Evolutionary conservation across 2,797 vertebrate species (phyloP).

Genomic region (Sebastes itinus): DNA sequence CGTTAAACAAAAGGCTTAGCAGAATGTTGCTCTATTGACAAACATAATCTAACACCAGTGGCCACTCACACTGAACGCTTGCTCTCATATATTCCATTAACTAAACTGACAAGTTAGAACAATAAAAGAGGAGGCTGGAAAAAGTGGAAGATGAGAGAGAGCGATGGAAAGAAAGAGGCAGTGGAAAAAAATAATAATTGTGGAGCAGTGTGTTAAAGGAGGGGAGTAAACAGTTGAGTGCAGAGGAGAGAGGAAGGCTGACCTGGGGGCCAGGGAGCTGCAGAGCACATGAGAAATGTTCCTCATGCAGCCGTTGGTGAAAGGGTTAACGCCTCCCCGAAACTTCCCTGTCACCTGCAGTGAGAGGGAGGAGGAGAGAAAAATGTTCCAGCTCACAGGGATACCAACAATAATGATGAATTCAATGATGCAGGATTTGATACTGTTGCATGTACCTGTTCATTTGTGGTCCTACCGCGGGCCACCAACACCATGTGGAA

Average conservation of each 20-base stretch:
- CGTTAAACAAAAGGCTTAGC: not conserved
- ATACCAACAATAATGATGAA: not conserved
- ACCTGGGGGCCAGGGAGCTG: conserved; percentile 97
- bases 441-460: conserved; percentile 85
- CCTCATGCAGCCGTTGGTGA: conserved; percentile 93
- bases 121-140: conserved; percentile 19
- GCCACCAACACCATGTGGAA: conserved; percentile 97
- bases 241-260: conserved; percentile 1
- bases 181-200: conserved; percentile 20
- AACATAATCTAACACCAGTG: not conserved
- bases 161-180: conserved; percentile 31
- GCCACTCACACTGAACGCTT: not conserved
- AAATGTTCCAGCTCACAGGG: not conserved
- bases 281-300: conserved; percentile 96
- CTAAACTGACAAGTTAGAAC: conserved; percentile 20
- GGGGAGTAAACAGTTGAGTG: conserved; percentile 10
- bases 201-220: conserved; percentile 1
- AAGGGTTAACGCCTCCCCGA: conserved; percentile 96
- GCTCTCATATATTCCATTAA: conserved; percentile 24
- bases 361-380: not conserved
- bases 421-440: not conserved
- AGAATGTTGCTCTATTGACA: not conserved
- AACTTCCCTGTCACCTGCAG: conserved; percentile 97
- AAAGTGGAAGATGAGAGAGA: not conserved
- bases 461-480: conserved; percentile 96